Evolutionary conservation across 2,888 invertebrate species (phyloP), one percentile per base, ranked within the genome.

Genomic region (Volucella inanis): DNA sequence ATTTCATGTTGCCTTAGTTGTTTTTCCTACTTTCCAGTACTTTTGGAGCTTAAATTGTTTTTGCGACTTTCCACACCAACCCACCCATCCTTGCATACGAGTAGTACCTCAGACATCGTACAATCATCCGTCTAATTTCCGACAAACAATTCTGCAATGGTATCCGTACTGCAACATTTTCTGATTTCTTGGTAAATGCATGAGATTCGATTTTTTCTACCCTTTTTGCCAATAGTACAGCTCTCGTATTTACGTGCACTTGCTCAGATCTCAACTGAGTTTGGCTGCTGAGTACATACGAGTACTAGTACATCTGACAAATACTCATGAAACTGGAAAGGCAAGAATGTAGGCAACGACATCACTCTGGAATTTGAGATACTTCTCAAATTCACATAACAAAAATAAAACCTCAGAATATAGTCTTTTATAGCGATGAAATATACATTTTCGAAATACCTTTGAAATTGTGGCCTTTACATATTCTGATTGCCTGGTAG

Each of bases 321-420:
- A 10, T 52, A 10, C 18, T 52, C 15, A 18, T 18, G 22, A 18
- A 52, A 52, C 18, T 18, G 11, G 10, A 14, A 38, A 55, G 38
- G 12, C 11, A 52, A 18, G 11, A 18, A 52, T 45, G 9, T 57
- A 47, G 49, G n/a, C 54, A 18, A 50, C 49, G 49, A 59, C 9
- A 50, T 38, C 59, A 61, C 71, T 78, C 78, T 78, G 78, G 78
- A 78, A 78, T 78, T 59, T 71, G 71, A 78, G 71, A 71, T 78
- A 59, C 57, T 50, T 59, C 41, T 70, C 55, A 64, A 47, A 70
- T 49, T 64, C 64, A 54, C 64, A 47, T 14, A 54, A 10, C 31
- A 41, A 15, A 64, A 43, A 57, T 52, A 64, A 57, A 47, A 62
- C 18, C 54, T 12, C 59, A 38, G 54, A 41, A 38, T 22, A 11